Base-by-base conservation (phyloP, 1,140 invertebrate genomes). In the Trachymyrmex septentrionalis region DNA sequence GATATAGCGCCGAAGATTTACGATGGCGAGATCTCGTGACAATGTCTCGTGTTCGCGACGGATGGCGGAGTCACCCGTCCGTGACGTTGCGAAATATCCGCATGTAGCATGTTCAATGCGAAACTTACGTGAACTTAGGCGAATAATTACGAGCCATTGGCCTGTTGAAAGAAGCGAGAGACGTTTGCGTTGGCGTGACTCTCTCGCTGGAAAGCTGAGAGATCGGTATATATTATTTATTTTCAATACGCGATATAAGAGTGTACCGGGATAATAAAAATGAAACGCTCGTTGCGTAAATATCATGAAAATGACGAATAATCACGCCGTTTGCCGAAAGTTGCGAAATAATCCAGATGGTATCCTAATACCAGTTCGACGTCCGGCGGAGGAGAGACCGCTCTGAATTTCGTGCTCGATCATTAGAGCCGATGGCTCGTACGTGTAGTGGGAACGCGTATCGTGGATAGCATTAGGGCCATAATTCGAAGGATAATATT, bases 401-500 rank as follows among this genome's bases (percentile, higher is more conserved):
- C 48, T 69, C 19, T 6, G 88, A 91, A 94, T 92, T 92, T 86
- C 86, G 89, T 84, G 85, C 90, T 90, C 91, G 91, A 93, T 93
- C 91, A 92, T 93, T 90, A 80, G 88, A 90, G 76, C 92, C 90
- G 88, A 89, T 87, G 88, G 61, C 66, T 88, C 59, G 88, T 86
- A 84, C 85, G 85, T 88, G 88, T 82, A 87, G 90, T 90, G 90
- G 87, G 92, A 88, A 91, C 78, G 80, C 67, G 24, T 75, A 73
- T 88, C 38, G 71, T 88, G 80, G 76, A 91, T 90, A 88, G 87
- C 73, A 82, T 64, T 76, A 87, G 86, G 84, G 84, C 92, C 93
- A 92, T 94, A 94, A 94, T 94, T 94, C 93, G 90, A 91, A 93
- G 92, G 93, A 94, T 95, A 94, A 94, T 94, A 93, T 94, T 94